Conservation (phyloP, 2,888 invertebrate species). For the Mallateleia sp. region DNA sequence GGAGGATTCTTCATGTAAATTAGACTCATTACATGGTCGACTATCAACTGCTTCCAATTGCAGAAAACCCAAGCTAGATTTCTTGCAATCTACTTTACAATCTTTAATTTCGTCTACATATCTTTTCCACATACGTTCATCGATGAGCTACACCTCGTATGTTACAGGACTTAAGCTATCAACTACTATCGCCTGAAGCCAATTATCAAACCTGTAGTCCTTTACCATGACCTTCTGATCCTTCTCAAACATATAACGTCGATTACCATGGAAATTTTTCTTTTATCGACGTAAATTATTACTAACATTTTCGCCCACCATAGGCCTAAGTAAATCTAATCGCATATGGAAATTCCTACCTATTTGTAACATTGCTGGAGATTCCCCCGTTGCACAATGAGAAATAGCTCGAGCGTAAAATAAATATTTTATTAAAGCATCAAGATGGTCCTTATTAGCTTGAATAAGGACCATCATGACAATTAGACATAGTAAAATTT, state of each 20-base stretch:
- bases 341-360: conserved; percentile 60
- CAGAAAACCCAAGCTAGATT: too few relatives aligned
- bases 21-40: too few relatives aligned
- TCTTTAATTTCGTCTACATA: conserved; percentile 69
- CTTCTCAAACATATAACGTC: too few relatives aligned
- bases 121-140: conserved; percentile 61
- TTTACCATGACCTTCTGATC: too few relatives aligned
- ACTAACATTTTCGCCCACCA: conserved; percentile 27
- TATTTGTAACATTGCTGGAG: conserved; percentile 71
- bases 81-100: conserved; percentile 41
- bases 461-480: conserved; percentile 49
- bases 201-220: too few relatives aligned
- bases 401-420: conserved; percentile 73
- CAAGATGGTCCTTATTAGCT: conserved; percentile 4
- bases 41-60: too few relatives aligned
- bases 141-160: conserved; percentile 40
- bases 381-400: conserved; percentile 73
- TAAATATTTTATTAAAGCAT: conserved; percentile 73
- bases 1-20: too few relatives aligned
- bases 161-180: conserved; percentile 65
- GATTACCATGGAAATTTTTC: conserved; percentile 60
- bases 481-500: too few relatives aligned
- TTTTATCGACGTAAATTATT: conserved; percentile 23
- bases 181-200: conserved; percentile 51
- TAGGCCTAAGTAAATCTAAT: conserved; percentile 59